A percentile compares a stretch with the other conserved stretches of the same genome.
Evolutionary conservation across 2,113 vertebrate genomes (phyloP).

Genomic region (Zeus faber): DNA sequence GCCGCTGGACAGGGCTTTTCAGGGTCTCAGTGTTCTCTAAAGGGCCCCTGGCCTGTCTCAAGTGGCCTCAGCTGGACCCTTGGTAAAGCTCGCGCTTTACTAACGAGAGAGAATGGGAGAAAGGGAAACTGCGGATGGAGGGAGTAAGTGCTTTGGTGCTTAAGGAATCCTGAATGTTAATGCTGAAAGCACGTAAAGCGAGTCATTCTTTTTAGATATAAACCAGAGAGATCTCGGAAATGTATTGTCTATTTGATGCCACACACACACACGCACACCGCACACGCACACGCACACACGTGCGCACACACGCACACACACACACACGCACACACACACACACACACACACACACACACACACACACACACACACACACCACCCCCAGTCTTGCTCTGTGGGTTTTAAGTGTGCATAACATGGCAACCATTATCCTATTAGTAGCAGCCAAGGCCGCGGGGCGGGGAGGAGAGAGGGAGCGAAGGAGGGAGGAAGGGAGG

Average conservation of each 20-base stretch:
- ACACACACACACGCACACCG: background rate
- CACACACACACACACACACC: conserved; percentile 15
- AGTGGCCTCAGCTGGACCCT: conserved; percentile 34
- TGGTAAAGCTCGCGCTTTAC: conserved; percentile 22
- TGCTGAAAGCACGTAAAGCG: no score
- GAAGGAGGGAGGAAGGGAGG: conserved; percentile 2
- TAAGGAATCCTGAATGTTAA: no score
- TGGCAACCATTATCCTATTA: conserved; percentile 80
- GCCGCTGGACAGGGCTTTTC: background rate
- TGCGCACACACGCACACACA: background rate
- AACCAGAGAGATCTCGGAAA: no score
- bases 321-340: conserved; percentile 10
- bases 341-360: conserved; percentile 18
- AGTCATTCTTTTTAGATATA: no score
- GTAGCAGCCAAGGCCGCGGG: conserved; percentile 56
- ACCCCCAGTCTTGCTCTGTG: conserved; percentile 51
- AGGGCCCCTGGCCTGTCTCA: conserved; percentile 16
- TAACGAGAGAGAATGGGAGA: conserved; percentile 3
- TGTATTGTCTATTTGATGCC: no score
- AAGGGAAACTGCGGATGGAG: no score
- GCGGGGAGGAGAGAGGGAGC: conserved; percentile 19
- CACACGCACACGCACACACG: background rate
- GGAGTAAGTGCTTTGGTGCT: no score
- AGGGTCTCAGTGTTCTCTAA: background rate
- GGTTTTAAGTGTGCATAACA: conserved; percentile 70